These are phyloP conservation scores for Rhegmatorhina hoffmannsi DNA, from an alignment of 2,113 vertebrate species.

Conservation along the genomic window DNA sequence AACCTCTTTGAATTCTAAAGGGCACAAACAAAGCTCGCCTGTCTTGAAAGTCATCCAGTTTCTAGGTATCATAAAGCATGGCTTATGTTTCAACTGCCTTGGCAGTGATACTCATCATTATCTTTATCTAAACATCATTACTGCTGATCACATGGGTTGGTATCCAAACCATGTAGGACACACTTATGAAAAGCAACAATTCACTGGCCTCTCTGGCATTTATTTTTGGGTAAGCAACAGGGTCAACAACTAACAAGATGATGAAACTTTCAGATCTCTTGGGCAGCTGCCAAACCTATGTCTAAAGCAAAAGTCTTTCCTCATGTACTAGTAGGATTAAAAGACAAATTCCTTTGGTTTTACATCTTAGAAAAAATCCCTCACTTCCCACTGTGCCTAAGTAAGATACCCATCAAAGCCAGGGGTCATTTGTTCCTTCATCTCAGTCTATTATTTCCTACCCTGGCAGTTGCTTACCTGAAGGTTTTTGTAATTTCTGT, in stretches of 20 bases:
- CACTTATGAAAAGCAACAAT: not conserved
- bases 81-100: not conserved
- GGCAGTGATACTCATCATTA: not conserved
- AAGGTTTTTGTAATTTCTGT: not conserved
- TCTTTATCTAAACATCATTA: not conserved
- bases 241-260: not conserved
- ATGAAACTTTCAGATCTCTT: not conserved
- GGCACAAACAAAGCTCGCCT: not conserved
- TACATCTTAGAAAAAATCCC: not conserved
- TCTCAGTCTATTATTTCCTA: not conserved
- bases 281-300: not conserved
- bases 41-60: not conserved
- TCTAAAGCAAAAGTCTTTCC: not conserved
- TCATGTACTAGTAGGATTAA: fast-evolving
- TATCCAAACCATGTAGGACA: not conserved
- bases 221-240: not conserved
- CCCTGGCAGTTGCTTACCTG: not conserved
- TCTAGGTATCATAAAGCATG: not conserved
- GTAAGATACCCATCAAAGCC: not conserved
- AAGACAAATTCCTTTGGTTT: not conserved
- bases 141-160: not conserved
- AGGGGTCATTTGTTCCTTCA: not conserved
- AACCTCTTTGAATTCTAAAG: not conserved
- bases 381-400: not conserved
- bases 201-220: not conserved